phyloP scores from a whole-genome alignment of 2,888 invertebrate genomes.

The Cosmopolites sordidus region DNA sequence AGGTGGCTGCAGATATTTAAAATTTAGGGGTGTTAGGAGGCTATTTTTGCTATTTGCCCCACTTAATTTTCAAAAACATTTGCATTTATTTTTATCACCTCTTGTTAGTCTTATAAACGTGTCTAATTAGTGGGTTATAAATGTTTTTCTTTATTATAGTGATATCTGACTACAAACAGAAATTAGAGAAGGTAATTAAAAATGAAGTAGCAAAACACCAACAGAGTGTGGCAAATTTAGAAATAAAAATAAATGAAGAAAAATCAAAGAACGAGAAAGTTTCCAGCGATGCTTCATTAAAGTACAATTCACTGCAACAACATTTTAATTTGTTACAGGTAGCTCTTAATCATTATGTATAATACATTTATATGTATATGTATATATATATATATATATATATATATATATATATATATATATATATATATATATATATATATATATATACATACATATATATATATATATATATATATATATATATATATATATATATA shows the following conservation, averaged over 20 bases:
- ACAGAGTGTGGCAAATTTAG: constrained; percentile 51
- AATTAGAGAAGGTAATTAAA: constrained; percentile 56
- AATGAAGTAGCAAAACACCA: constrained; percentile 54
- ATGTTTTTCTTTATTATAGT: constrained; percentile 44
- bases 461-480: constrained; percentile 39
- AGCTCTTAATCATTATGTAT: constrained; percentile 21
- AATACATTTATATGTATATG: too few species aligned
- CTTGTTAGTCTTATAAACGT: too few species aligned
- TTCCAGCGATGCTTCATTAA: constrained; percentile 50
- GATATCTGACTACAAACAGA: constrained; percentile 56
- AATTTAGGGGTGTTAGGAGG: too few species aligned
- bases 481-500: not conserved
- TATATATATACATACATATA: not conserved
- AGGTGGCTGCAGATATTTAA: too few species aligned
- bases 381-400: not conserved
- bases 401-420: not conserved
- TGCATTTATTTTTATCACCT: too few species aligned
- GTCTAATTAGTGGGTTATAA: too few species aligned
- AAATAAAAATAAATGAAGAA: constrained; percentile 50
- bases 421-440: not conserved
- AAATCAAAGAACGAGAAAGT: constrained; percentile 51
- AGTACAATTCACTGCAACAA: constrained; percentile 54
- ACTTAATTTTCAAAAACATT: too few species aligned
- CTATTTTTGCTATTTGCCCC: too few species aligned
- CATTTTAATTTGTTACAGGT: constrained; percentile 53